Conservation (phyloP, 2,888 invertebrate species). For the Phengaris alcon region DNA sequence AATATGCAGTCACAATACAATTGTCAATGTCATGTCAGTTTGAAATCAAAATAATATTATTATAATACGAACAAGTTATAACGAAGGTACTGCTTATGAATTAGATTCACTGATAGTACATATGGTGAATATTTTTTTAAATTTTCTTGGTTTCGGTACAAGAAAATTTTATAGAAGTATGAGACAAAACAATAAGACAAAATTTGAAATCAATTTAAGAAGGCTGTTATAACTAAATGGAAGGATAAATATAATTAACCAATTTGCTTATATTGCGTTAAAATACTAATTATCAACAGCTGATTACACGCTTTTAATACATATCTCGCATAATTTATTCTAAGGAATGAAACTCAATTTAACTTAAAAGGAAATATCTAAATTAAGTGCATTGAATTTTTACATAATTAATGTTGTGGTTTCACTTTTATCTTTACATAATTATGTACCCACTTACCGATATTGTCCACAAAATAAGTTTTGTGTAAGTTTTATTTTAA, state of each 20-base stretch:
- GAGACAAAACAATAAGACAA: no score
- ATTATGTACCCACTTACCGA: background rate
- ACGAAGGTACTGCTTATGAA: no score
- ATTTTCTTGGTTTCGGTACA: no score
- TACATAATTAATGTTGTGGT: background rate
- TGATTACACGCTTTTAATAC: conserved; percentile 1
- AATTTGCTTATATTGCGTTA: background rate
- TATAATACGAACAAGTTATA: no score
- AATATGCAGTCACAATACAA: no score
- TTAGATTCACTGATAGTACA: no score
- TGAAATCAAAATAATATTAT: no score
- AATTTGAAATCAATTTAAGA: background rate
- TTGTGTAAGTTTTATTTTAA: conserved; percentile 8
- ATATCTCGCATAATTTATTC: background rate
- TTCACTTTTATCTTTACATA: conserved; percentile 10
- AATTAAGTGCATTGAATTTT: conserved; percentile 1
- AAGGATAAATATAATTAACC: conserved; percentile 6
- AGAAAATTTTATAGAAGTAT: no score
- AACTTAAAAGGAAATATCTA: conserved; percentile 2
- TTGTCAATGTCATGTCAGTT: no score
- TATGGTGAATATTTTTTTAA: no score
- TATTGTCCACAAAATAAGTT: background rate
- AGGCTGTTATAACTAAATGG: background rate
- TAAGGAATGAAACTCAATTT: background rate
- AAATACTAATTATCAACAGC: background rate